Percentiles rank a stretch among this genome's conserved stretches.
Conservation (phyloP, 1,140 invertebrate species). For the Sminthurinus signatus region DNA sequence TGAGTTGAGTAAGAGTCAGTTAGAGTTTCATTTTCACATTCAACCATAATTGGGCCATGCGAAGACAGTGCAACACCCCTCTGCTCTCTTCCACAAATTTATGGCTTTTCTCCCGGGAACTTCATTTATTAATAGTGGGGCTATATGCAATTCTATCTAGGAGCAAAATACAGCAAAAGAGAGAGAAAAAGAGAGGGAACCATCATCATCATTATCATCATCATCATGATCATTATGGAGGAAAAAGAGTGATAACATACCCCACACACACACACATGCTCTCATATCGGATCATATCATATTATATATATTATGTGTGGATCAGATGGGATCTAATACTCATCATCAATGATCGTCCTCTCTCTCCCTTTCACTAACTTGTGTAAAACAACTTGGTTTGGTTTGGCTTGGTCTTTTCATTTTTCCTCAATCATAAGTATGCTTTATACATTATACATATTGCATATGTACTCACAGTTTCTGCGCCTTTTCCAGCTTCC, state of each 20-base stretch:
- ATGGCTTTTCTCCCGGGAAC: constrained; percentile 38
- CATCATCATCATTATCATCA: constrained; percentile 30
- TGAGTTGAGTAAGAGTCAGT: too few species aligned
- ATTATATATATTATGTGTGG: constrained; percentile 16
- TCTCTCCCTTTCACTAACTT: neutral
- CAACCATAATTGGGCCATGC: constrained; percentile 38
- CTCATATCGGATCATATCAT: too few species aligned
- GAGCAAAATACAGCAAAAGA: too few species aligned
- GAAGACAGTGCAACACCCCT: constrained; percentile 28
- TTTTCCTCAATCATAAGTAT: too few species aligned
- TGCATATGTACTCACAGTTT: too few species aligned
- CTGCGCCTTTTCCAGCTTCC: too few species aligned
- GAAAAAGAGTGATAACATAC: constrained; percentile 33
- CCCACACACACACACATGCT: constrained; percentile 29
- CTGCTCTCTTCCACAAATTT: constrained; percentile 37
- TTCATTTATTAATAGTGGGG: constrained; percentile 43
- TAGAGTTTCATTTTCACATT: constrained; percentile 38
- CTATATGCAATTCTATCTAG: constrained; percentile 39
- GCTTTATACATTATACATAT: too few species aligned
- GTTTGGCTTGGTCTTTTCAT: too few species aligned
- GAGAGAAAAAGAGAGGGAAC: too few species aligned
- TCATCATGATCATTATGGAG: too few species aligned
- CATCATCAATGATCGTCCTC: neutral
- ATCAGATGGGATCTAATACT: neutral
- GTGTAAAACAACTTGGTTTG: too few species aligned